Evolutionary conservation across 2,797 vertebrate genomes (phyloP).

Genomic region (Enoplosus armatus): DNA sequence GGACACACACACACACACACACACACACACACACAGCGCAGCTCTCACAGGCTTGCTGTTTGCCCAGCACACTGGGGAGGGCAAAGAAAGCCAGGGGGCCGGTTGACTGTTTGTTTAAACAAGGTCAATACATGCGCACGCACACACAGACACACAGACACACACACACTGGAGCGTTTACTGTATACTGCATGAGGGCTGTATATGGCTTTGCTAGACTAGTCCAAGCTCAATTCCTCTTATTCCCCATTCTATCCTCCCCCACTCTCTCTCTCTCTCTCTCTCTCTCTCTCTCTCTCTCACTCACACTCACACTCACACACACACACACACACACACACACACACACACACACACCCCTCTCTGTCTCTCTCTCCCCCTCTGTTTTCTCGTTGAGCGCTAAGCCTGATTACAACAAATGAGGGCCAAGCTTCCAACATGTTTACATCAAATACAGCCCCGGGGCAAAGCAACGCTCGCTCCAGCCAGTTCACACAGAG

Average conservation of each 20-base stretch:
- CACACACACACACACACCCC: conserved; percentile 2
- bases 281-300: conserved; percentile 11
- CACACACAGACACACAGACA: conserved; percentile 31
- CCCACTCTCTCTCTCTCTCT: conserved; percentile 36
- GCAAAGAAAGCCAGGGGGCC: conserved; percentile 81
- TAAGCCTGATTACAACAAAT: conserved; percentile 78
- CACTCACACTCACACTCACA: conserved; percentile 11
- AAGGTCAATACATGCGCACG: conserved; percentile 80
- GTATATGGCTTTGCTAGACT: conserved; percentile 81
- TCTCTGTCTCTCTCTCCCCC: conserved; percentile 28
- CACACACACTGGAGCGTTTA: conserved; percentile 59
- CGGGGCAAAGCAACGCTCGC: conserved; percentile 64
- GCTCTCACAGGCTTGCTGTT: conserved; percentile 77
- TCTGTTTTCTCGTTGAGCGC: conserved; percentile 58
- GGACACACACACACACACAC: conserved; percentile 39
- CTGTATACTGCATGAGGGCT: conserved; percentile 78
- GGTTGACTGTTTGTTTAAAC: conserved; percentile 86
- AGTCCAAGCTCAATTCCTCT: conserved; percentile 63
- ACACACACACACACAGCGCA: conserved; percentile 42
- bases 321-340: conserved; percentile 10
- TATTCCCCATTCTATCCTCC: conserved; percentile 59
- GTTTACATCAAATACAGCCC: conserved; percentile 82
- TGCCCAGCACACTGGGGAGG: conserved; percentile 82
- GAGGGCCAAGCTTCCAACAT: conserved; percentile 66
- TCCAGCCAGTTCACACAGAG: conserved; percentile 64